Evolutionary conservation across 2,888 invertebrate species (phyloP).

Genomic region (Papilio protenor): DNA sequence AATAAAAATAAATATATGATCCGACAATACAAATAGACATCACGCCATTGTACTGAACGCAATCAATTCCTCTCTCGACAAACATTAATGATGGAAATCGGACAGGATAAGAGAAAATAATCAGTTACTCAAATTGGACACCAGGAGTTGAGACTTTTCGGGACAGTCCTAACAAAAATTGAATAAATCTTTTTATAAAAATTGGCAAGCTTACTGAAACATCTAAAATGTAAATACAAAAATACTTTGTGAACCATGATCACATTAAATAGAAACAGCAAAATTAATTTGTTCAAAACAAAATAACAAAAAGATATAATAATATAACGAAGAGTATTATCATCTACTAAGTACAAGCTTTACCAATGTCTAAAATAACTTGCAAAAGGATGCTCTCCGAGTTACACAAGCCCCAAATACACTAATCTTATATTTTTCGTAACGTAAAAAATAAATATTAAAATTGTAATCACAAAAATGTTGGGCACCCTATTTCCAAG

Average conservation of each 20-base stretch:
- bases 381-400: background rate
- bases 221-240: background rate
- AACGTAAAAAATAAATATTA: background rate
- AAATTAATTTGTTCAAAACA: no score
- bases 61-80: slow-evolving; percentile 55
- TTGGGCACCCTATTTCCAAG: slow-evolving; percentile 21
- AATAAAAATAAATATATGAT: slow-evolving; percentile 9
- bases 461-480: background rate
- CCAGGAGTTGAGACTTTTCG: background rate
- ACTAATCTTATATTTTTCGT: no score
- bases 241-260: background rate
- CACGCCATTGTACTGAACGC: slow-evolving; percentile 10
- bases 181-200: background rate
- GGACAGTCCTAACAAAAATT: slow-evolving; percentile 25
- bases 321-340: no score
- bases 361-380: no score
- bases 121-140: slow-evolving; percentile 51
- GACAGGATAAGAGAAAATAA: slow-evolving; percentile 65
- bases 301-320: no score
- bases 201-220: background rate
- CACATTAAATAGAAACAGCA: no score
- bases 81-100: slow-evolving; percentile 74
- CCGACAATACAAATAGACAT: slow-evolving; percentile 20
- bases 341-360: no score
- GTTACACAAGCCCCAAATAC: background rate